Evolutionary conservation across 53 echinoderm and acorn worm species (phyloP).

Genomic region (Temnopleurus reevesii): DNA sequence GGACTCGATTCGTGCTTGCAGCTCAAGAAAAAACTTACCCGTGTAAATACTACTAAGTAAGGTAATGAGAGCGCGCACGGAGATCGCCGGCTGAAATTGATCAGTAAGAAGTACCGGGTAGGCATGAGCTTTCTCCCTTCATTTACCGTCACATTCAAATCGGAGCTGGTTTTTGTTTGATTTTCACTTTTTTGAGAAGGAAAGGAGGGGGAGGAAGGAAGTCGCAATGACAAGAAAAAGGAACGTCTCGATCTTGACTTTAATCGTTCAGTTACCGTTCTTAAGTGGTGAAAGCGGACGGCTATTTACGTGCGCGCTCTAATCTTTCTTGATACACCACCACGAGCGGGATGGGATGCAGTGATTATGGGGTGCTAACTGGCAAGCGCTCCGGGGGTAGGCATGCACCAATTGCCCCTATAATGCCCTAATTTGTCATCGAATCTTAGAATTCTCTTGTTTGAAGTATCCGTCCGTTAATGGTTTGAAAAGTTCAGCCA

Average conservation of each 20-base stretch:
- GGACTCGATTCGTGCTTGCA: constrained; percentile 35
- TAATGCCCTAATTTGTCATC: constrained; percentile 58
- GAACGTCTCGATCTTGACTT: constrained; percentile 36
- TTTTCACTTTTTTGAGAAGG: constrained; percentile 15
- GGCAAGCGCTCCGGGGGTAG: constrained; percentile 17
- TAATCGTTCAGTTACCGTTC: constrained; percentile 31
- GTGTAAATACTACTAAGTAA: constrained; percentile 62
- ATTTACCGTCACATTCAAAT: constrained; percentile 38
- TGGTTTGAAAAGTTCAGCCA: constrained; percentile 34
- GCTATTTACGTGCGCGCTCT: constrained; percentile 42
- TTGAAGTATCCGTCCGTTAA: not conserved
- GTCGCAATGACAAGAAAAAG: constrained; percentile 25
- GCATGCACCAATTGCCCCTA: constrained; percentile 17
- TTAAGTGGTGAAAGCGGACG: constrained; percentile 49
- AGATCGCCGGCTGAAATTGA: constrained; percentile 41
- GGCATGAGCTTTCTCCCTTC: constrained; percentile 39
- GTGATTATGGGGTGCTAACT: constrained; percentile 51
- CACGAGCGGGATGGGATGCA: not conserved
- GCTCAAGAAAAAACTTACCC: constrained; percentile 15
- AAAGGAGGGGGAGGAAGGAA: constrained; percentile 29
- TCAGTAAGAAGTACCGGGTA: not conserved
- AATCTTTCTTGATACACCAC: not conserved
- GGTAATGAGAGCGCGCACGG: constrained; percentile 54
- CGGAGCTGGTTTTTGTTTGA: constrained; percentile 35
- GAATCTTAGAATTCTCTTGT: constrained; percentile 44